A percentile compares a stretch with the other conserved stretches of the same genome.
These are phyloP conservation scores for Stichopus chloronotus DNA, from an alignment of 35 echinoderm and acorn worm species.

Conservation along the genomic window DNA sequence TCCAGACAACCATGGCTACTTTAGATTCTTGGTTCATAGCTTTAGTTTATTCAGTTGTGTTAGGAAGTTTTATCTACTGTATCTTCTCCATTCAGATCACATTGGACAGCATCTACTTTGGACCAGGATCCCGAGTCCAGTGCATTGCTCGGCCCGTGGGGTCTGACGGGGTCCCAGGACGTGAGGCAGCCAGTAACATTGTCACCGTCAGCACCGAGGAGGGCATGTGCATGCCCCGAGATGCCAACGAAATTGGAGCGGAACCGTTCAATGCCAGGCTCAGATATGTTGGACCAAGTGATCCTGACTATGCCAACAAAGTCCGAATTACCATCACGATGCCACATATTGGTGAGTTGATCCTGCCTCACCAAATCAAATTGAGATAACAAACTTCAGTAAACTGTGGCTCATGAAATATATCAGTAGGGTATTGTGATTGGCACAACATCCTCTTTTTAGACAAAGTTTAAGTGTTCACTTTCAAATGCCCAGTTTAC, in stretches of 20 bases:
- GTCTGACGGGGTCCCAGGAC: slow-evolving; percentile 78
- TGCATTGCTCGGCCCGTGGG: slow-evolving; percentile 89
- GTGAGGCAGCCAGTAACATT: slow-evolving; percentile 71
- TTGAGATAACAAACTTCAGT: too few species aligned
- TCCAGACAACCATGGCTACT: too few species aligned
- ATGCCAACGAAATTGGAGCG: slow-evolving; percentile 84
- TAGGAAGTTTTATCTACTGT: neutral
- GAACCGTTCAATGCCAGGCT: slow-evolving; percentile 96
- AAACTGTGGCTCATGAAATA: neutral
- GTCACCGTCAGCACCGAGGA: slow-evolving; percentile 73
- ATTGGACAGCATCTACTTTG: slow-evolving; percentile 98
- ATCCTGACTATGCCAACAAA: slow-evolving; percentile 91
- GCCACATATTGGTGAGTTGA: slow-evolving; percentile 95
- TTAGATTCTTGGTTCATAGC: too few species aligned
- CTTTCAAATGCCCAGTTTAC: too few species aligned
- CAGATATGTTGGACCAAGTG: slow-evolving; percentile 87
- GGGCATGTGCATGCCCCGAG: slow-evolving; percentile 86
- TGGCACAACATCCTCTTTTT: too few species aligned
- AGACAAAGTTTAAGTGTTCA: too few species aligned
- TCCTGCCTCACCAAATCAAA: neutral
- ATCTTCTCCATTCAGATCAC: slow-evolving; percentile 71
- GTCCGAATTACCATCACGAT: slow-evolving; percentile 93
- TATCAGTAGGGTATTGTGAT: neutral
- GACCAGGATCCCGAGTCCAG: slow-evolving; percentile 86
- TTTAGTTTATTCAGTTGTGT: too few species aligned